Evolutionary conservation across 2,888 invertebrate species (phyloP).

Genomic region (Parnassius smintheus): DNA sequence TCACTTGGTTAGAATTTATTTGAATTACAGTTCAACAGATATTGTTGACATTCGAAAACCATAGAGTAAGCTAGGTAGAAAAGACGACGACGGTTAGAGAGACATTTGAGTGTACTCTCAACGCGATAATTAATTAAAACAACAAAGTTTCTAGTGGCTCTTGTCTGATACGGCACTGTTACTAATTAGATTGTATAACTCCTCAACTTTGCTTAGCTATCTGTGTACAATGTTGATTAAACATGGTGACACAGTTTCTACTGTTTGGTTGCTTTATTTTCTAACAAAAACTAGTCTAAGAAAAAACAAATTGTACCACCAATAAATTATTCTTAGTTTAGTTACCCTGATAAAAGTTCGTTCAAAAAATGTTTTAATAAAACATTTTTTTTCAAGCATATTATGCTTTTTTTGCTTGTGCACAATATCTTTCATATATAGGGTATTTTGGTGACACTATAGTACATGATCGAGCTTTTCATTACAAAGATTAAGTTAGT

Average conservation of each 20-base stretch:
- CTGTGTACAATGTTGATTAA: constrained; percentile 8
- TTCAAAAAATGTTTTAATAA: no score
- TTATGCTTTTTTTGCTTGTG: no score
- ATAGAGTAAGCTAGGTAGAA: constrained; percentile 35
- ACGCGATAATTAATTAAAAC: constrained; percentile 59
- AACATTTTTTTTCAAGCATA: no score
- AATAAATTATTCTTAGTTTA: no score
- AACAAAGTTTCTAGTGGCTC: constrained; percentile 55
- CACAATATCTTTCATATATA: no score
- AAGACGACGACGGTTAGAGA: background rate
- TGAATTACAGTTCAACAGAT: constrained; percentile 3
- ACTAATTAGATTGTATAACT: constrained; percentile 44
- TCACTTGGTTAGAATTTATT: no score
- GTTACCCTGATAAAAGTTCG: no score
- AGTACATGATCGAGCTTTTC: no score
- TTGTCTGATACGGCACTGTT: constrained; percentile 38
- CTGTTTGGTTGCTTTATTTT: background rate
- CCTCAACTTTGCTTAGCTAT: constrained; percentile 15
- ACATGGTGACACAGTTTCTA: constrained; percentile 21
- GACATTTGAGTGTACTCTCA: constrained; percentile 44
- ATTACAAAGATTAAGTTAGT: no score
- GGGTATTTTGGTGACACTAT: no score
- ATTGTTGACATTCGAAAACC: constrained; percentile 29
- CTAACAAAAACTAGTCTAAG: no score
- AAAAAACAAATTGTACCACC: no score